Evolutionary conservation across 2,888 invertebrate genomes (phyloP), one percentile per base, ranked within the genome.

Genomic region (Pollenia labialis): DNA sequence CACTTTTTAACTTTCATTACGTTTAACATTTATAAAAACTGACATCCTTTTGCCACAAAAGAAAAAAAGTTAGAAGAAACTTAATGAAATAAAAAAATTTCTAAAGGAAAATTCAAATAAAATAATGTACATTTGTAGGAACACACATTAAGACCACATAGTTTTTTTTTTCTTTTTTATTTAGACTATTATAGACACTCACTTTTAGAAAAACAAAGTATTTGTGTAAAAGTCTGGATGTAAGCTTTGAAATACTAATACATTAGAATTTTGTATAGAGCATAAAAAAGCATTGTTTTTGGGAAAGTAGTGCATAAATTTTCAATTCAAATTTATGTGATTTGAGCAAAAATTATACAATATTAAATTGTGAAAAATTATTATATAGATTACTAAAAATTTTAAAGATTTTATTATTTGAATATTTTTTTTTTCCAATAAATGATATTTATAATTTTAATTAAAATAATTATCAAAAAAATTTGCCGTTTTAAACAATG

Each of bases 1-100:
- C 88, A 88, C 87, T 85, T 87, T 87, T 84, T 84, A 85, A 71
- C 87, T 81, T 88, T 80, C 64, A 86, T 83, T 86, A 76, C 48
- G 48, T 83, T 81, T 60, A 56, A 68, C 52, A 54, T 66, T 71
- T 48, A 18, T 32, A 80, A 66, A 64, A 66, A 48, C 83, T 71
- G 72, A 54, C 80, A 83, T 66, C 58, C 54, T 76, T 77, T 62
- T 52, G 40, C 75, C 69, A 54, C 58, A 83, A 14, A 64, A 56
- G 52, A 0, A 44, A 75, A 69, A 32, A 69, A 23, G 6, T 32
- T 32, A 12, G 44, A 69, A 60, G 14, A 48, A 42, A 23, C 9
- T 11, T 16, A 68, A 56, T 54, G 9, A 42, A 42, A 42, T 62
- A 42, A 3, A 42, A 64, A 12, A 18, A 62, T 11, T 4, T 11